A percentile compares a stretch with the other conserved stretches of the same genome.
phyloP scores from a whole-genome alignment of 1,140 invertebrate genomes.

The Drosophila cardini region DNA sequence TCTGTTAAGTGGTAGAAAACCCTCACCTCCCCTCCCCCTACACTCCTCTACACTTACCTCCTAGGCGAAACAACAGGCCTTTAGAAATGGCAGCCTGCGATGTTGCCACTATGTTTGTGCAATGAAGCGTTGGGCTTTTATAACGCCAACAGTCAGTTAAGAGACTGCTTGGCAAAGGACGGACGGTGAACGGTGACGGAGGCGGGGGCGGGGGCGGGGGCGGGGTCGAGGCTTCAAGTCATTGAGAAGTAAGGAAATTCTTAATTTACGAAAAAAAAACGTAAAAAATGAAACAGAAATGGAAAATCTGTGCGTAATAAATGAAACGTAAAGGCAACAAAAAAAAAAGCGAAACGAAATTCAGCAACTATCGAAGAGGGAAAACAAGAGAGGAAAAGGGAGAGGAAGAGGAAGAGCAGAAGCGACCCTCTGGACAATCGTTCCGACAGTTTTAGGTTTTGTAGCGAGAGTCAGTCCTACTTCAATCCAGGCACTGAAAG shows the following conservation, averaged over 20 bases:
- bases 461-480: slow-evolving; percentile 14
- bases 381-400: not conserved
- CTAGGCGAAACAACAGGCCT: slow-evolving; percentile 51
- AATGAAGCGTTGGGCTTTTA: slow-evolving; percentile 80
- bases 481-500: slow-evolving; percentile 68
- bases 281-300: slow-evolving; percentile 27
- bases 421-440: slow-evolving; percentile 60
- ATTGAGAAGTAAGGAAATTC: slow-evolving; percentile 74
- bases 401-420: slow-evolving; percentile 2
- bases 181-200: not conserved
- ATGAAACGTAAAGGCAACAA: slow-evolving; percentile 68
- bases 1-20: slow-evolving; percentile 62
- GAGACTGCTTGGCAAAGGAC: slow-evolving; percentile 40
- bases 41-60: not conserved
- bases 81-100: slow-evolving; percentile 60
- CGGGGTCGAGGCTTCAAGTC: slow-evolving; percentile 39
- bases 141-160: slow-evolving; percentile 78
- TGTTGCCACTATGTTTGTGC: slow-evolving; percentile 75
- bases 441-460: slow-evolving; percentile 55
- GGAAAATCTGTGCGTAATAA: slow-evolving; percentile 68
- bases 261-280: slow-evolving; percentile 68
- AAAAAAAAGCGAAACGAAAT: slow-evolving; percentile 52
- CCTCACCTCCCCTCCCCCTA: slow-evolving; percentile 9
- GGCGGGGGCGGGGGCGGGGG: not conserved
- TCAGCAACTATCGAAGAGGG: slow-evolving; percentile 54